Percentiles rank a stretch among this genome's conserved stretches.
phyloP scores from a whole-genome alignment of 2,888 invertebrate species.

The Pollenia amentaria region DNA sequence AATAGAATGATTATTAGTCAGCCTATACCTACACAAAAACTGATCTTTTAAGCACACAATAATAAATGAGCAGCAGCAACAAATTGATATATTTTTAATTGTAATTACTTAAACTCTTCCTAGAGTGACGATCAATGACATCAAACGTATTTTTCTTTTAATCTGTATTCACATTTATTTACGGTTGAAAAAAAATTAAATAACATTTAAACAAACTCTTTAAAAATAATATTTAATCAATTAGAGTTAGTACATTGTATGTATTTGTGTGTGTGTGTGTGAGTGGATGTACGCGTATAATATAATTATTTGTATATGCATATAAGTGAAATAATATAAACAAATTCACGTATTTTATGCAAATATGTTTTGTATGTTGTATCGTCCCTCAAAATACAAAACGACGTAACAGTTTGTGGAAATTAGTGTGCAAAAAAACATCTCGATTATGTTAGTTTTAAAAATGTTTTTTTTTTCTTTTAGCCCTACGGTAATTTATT shows the following conservation, averaged over 20 bases:
- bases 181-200: constrained; percentile 39
- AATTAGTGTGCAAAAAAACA: background rate
- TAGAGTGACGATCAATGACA: constrained; percentile 20
- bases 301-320: background rate
- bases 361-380: constrained; percentile 3
- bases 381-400: constrained; percentile 19
- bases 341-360: constrained; percentile 16
- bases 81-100: background rate
- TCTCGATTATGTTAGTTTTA: background rate
- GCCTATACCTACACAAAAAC: background rate
- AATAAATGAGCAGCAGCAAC: no score
- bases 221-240: constrained; percentile 43
- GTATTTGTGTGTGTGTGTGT: background rate
- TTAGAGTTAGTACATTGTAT: constrained; percentile 35
- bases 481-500: background rate
- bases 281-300: constrained; percentile 14
- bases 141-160: constrained; percentile 42
- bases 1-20: constrained; percentile 15
- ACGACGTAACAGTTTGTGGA: background rate
- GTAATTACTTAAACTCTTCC: constrained; percentile 23
- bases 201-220: constrained; percentile 55
- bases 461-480: background rate
- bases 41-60: background rate
- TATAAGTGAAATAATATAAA: constrained; percentile 33
- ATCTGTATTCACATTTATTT: constrained; percentile 70